A percentile compares a stretch with the other conserved stretches of the same genome.
Conservation (phyloP, 2,888 invertebrate species). For the Ophraella communa region DNA sequence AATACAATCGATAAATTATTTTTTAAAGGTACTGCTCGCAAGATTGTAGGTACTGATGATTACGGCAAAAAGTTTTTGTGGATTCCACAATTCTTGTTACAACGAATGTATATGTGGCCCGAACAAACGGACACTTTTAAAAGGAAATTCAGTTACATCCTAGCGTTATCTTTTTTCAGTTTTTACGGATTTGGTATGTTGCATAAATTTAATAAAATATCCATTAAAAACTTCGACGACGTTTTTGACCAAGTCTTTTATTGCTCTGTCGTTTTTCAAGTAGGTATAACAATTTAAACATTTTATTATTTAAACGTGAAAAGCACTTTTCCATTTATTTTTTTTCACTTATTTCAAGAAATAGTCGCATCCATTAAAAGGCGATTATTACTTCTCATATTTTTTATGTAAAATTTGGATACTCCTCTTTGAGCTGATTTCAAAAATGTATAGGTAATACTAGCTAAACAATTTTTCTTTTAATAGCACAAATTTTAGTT, state of each 20-base stretch:
- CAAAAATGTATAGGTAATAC: too few species aligned
- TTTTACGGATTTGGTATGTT: slow-evolving; percentile 1
- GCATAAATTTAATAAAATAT: neutral
- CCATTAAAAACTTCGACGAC: neutral
- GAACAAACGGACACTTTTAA: neutral
- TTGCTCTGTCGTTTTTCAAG: neutral
- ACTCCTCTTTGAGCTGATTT: too few species aligned
- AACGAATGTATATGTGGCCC: slow-evolving; percentile 5
- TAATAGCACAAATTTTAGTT: too few species aligned
- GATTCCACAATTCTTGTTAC: neutral
- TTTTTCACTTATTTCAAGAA: too few species aligned
- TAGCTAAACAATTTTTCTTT: too few species aligned
- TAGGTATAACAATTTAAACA: neutral
- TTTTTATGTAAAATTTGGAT: too few species aligned
- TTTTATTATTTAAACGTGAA: too few species aligned
- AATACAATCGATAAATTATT: too few species aligned
- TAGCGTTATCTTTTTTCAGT: neutral
- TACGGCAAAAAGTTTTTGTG: slow-evolving; percentile 7
- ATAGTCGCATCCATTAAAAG: too few species aligned
- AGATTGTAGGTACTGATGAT: neutral
- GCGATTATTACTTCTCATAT: too few species aligned
- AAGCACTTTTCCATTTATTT: too few species aligned
- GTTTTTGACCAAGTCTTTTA: neutral
- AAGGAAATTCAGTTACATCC: neutral
- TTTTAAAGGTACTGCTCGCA: neutral